Evolutionary conservation across 2,113 vertebrate genomes (phyloP).

Genomic region (Sapayoa aenigma): DNA sequence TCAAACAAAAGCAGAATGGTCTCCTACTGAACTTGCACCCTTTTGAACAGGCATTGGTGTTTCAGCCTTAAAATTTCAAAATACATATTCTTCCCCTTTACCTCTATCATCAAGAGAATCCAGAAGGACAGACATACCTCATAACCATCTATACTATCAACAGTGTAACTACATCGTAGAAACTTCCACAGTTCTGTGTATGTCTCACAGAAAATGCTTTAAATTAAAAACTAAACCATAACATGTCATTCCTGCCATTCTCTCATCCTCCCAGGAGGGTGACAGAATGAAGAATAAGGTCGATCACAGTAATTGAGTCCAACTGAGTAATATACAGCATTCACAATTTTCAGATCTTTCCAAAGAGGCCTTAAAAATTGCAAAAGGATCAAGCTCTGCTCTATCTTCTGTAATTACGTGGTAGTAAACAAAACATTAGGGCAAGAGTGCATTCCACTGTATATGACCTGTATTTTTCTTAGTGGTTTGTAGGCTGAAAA

Average conservation of each 20-base stretch:
- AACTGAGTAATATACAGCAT: not conserved
- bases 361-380: not conserved
- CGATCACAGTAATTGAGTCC: not conserved
- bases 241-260: not conserved
- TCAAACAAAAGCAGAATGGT: not conserved
- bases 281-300: not conserved
- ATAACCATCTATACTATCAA: not conserved
- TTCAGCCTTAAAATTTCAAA: not conserved
- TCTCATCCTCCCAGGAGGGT: not conserved
- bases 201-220: not conserved
- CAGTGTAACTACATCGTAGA: not conserved
- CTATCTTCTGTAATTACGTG: not conserved
- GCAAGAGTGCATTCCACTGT: not conserved
- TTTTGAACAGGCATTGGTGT: not conserved
- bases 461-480: not conserved
- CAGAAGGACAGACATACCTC: not conserved
- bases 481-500: not conserved
- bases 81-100: not conserved
- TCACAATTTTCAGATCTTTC: not conserved
- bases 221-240: not conserved
- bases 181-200: not conserved
- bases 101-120: not conserved
- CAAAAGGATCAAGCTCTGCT: not conserved
- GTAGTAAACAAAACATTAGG: not conserved
- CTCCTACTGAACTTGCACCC: not conserved